Evolutionary conservation across 2,888 invertebrate genomes (phyloP).

Genomic region (Morpho helenor): DNA sequence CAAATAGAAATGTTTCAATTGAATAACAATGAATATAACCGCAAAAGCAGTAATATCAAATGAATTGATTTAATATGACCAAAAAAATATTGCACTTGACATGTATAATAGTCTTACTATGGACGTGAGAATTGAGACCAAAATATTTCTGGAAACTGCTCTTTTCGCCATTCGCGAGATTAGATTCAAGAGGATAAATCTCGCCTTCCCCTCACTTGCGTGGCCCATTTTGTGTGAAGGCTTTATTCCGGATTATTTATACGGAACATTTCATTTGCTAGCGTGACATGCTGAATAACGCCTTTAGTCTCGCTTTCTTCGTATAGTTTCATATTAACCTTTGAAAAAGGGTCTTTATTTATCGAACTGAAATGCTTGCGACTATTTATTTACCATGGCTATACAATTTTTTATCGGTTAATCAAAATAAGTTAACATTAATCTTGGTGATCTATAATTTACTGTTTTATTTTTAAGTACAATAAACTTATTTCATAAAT

Average conservation of each 20-base stretch:
- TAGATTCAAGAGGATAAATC: constrained; percentile 75
- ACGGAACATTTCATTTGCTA: constrained; percentile 58
- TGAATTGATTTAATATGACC: too few species aligned
- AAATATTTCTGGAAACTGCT: constrained; percentile 62
- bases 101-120: constrained; percentile 12
- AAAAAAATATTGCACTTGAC: not conserved
- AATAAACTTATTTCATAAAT: too few species aligned
- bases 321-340: constrained; percentile 26
- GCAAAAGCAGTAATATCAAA: too few species aligned
- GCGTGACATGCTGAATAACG: constrained; percentile 59
- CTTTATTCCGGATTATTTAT: constrained; percentile 72
- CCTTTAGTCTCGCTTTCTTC: constrained; percentile 45
- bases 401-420: too few species aligned
- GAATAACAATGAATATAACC: too few species aligned
- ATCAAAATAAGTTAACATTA: too few species aligned
- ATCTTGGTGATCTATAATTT: too few species aligned
- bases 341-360: constrained; percentile 15
- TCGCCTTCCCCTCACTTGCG: constrained; percentile 59
- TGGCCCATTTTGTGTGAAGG: constrained; percentile 65
- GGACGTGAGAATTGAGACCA: constrained; percentile 52
- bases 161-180: constrained; percentile 72
- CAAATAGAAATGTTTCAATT: too few species aligned
- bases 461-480: too few species aligned
- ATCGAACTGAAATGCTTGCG: not conserved
- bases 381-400: too few species aligned